Evolutionary conservation across 2,888 invertebrate species (phyloP), one percentile per base, ranked within the genome.

Genomic region (Spialia ferax): DNA sequence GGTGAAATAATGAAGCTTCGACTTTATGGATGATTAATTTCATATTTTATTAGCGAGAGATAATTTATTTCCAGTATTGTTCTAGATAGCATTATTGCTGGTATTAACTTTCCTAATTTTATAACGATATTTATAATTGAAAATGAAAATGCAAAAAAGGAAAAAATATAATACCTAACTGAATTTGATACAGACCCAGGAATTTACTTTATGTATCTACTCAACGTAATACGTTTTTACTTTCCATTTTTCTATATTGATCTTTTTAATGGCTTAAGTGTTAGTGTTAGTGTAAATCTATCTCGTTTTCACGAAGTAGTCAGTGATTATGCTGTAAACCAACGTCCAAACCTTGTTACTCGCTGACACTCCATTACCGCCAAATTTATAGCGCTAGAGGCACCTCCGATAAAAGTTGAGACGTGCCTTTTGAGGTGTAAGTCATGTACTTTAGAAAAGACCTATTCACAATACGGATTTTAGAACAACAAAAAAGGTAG

Each of bases 1-100:
- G 29, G 10, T 48, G 15, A 15, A 45, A 63, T 45, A 38, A 42
- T 50, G 20, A 57, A 63, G 29, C 42, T 52, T 5, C 23, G 2
- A n/a, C 1, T 55, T 8, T 2, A 26, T 32, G 55, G 55, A 32
- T 22, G 29, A 55, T 55, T 55, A 32, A 55, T 55, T 55, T 32
- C n/a, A 32, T 55, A 32, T 18, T 55, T 69, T 52, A 38, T 59
- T 52, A 50, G 50, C 57, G 48, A 23, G 48, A 15, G 56, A 56
- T 57, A 50, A 48, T 64, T 35, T 56, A 45, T 64, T 42, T 42
- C 15, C 42, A 42, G 18, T 42, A 42, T 42, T 42, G n/a, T n/a
- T 38, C 5, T 38, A n/a, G 38, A n/a, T 38, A 38, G n/a, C 42
- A 42, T 15, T 2, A 15, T 42, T 42, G n/a, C 32, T 32, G 32